phyloP scores from a whole-genome alignment of 2,888 invertebrate genomes.

The Synergus laeviventris region DNA sequence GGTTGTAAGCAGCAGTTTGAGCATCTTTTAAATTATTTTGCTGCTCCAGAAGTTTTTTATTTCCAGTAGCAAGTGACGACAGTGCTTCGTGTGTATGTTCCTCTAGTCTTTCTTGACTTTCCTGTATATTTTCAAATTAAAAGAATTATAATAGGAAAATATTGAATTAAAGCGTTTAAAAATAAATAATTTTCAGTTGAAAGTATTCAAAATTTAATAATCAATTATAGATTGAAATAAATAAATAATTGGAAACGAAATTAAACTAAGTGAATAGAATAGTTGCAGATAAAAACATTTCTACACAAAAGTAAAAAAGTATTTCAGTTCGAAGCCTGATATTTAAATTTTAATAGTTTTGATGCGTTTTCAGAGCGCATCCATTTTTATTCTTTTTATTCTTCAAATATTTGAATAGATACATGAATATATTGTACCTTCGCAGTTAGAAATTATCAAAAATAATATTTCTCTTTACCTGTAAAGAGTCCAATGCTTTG shows the following conservation, averaged over 20 bases:
- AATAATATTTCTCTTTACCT: conserved; percentile 68
- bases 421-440: neutral
- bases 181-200: too few relatives aligned
- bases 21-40: conserved; percentile 78
- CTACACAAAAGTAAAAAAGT: too few relatives aligned
- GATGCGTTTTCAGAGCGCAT: neutral
- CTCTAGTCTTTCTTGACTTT: conserved; percentile 77
- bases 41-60: conserved; percentile 76
- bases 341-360: neutral
- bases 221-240: too few relatives aligned
- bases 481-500: conserved; percentile 74
- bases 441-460: neutral
- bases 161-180: too few relatives aligned
- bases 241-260: too few relatives aligned
- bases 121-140: conserved; percentile 57
- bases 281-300: too few relatives aligned
- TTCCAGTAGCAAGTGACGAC: conserved; percentile 75
- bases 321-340: too few relatives aligned
- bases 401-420: neutral
- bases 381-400: neutral
- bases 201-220: too few relatives aligned
- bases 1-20: conserved; percentile 76
- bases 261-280: too few relatives aligned
- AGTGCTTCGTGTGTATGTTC: conserved; percentile 75
- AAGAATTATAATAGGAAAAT: too few relatives aligned